Evolutionary conservation across 1,140 invertebrate genomes (phyloP), one percentile per base, ranked within the genome.

Genomic region (Copidosoma floridanum): DNA sequence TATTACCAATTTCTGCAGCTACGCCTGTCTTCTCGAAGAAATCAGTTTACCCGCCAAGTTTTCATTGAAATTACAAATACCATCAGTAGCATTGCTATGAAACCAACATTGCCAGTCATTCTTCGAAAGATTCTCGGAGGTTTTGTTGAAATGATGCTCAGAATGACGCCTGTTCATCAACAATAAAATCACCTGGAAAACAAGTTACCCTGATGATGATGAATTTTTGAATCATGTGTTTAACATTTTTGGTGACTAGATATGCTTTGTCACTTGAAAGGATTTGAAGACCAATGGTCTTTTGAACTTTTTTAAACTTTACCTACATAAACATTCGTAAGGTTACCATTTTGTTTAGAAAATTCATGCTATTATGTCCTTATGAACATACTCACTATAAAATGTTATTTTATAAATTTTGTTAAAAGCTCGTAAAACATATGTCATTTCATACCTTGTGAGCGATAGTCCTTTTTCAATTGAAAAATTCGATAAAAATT

Each of bases 1-100:
- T 99, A 98, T 81, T 98, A 97, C 79, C 92, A 96, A 71, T 98
- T 98, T 79, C 80, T 98, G 58, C 85, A 87, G 41, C 79, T 95
- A 69, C 87, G 96, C 47, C 95, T 98, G 79, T 81, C 89, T 35
- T 98, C 95, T 6, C 85, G 92, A 57, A 88, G 96, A 68, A 99
- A 99, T 85, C 95, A 95, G 0, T 96, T 95, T 80, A 96, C 92
- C 21, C 87, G 93, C 63, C 92, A 90, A 65, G 88, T 94, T 74
- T 96, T 95, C 80, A 82, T 84, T 53, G 93, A 95, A 76, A 66
- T 80, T 20, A 73, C 72, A 46, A 74, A 69, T 38, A 56, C 57
- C 14, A 41, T 79, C 2, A 70, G 57, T 43, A 60, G 41, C 4
- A 26, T 73, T 10, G 67, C 77, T 21, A 63, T 53, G 14, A 74